These are phyloP conservation scores for Ceratotherium simum DNA, from an alignment of 2,113 vertebrate genomes.

Conservation along the genomic window DNA sequence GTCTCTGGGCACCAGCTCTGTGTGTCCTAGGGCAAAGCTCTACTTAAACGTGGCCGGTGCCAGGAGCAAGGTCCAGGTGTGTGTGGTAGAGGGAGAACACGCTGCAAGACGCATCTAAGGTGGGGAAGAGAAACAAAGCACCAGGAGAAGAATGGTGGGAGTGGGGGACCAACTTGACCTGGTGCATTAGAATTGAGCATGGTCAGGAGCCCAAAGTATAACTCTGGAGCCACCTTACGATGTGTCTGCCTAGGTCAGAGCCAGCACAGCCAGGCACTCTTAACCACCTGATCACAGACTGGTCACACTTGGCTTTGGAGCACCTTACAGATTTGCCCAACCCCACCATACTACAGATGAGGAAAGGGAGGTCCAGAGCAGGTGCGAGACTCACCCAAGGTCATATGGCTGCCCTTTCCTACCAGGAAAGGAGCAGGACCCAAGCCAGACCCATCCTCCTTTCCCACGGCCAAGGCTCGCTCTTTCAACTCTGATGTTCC, in stretches of 20 bases:
- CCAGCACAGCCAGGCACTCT: neutral
- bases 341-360: neutral
- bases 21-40: neutral
- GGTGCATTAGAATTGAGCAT: neutral
- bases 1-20: neutral
- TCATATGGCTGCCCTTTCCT: neutral
- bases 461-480: neutral
- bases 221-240: neutral
- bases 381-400: neutral
- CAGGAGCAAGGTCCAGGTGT: neutral
- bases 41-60: no score
- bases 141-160: neutral
- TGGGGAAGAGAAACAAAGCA: neutral
- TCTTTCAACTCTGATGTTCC: neutral
- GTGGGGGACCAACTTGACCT: no score
- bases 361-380: neutral
- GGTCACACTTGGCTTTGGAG: neutral
- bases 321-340: neutral
- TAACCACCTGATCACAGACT: neutral
- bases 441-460: neutral
- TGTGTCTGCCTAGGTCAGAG: neutral
- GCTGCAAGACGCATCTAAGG: neutral
- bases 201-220: neutral
- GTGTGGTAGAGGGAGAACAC: fast-evolving
- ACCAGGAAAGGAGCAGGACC: neutral